A percentile compares a stretch with the other conserved stretches of the same genome.
Evolutionary conservation across 2,113 vertebrate genomes (phyloP).

Genomic region (Lasiurus borealis): DNA sequence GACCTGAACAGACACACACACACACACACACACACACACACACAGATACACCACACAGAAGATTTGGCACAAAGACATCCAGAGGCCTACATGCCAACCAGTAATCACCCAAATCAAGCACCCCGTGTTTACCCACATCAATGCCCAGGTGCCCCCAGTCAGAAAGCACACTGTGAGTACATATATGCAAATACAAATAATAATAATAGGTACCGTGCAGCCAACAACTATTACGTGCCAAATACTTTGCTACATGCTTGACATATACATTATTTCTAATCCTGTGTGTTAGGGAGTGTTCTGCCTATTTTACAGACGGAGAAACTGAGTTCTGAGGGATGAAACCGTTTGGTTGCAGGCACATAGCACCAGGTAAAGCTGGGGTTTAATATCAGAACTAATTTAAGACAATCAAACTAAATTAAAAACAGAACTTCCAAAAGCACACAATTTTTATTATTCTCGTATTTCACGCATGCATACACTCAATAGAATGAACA

Average conservation of each 20-base stretch:
- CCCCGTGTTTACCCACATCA: neutral
- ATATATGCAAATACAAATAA: neutral
- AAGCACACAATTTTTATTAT: neutral
- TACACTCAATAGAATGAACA: neutral
- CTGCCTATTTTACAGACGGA: neutral
- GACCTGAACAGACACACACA: neutral
- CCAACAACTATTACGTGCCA: fast-evolving
- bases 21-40: neutral
- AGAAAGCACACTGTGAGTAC: neutral
- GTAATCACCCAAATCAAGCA: neutral
- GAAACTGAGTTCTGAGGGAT: neutral
- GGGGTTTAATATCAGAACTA: neutral
- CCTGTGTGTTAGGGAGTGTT: neutral
- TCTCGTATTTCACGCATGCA: neutral
- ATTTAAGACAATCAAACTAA: neutral
- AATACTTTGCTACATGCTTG: neutral
- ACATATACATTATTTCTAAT: neutral
- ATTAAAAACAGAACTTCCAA: conserved; percentile 23
- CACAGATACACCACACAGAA: neutral
- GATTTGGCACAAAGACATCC: neutral
- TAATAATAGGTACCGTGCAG: fast-evolving
- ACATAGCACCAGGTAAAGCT: neutral
- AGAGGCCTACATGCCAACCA: neutral
- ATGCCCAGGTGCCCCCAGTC: neutral
- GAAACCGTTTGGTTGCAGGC: neutral